These are phyloP conservation scores for Lepus americanus DNA, from an alignment of 2,113 vertebrate species.

Conservation along the genomic window DNA sequence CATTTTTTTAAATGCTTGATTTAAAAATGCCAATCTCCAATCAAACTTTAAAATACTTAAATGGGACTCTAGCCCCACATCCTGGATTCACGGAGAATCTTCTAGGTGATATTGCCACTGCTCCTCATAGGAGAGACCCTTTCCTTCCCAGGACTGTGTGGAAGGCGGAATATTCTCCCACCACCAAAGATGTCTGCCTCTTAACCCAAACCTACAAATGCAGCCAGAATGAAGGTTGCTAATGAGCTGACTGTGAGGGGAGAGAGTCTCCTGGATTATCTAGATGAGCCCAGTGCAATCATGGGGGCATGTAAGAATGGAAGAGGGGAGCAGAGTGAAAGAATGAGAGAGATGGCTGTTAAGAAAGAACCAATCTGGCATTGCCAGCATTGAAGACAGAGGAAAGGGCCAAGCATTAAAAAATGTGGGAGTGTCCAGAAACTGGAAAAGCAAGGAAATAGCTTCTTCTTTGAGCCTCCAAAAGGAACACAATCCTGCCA, in stretches of 20 bases:
- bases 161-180: background rate
- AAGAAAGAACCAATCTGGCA: background rate
- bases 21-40: background rate
- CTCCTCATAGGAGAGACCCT: background rate
- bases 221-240: background rate
- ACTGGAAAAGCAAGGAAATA: background rate
- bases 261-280: background rate
- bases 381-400: background rate
- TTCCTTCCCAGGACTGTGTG: conserved; percentile 10
- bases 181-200: background rate
- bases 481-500: background rate
- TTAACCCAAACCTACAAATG: background rate
- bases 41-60: conserved; percentile 12
- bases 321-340: background rate
- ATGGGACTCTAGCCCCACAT: background rate
- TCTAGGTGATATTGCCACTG: background rate
- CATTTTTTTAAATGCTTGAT: background rate
- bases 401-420: background rate
- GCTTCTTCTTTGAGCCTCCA: background rate
- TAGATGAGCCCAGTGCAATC: background rate
- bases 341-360: background rate
- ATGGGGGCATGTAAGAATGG: background rate
- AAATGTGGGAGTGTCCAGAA: background rate
- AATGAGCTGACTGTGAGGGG: background rate
- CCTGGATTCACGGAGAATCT: background rate